Conservation (phyloP, 2,113 vertebrate species). For the Daphoenositta chrysoptera region DNA sequence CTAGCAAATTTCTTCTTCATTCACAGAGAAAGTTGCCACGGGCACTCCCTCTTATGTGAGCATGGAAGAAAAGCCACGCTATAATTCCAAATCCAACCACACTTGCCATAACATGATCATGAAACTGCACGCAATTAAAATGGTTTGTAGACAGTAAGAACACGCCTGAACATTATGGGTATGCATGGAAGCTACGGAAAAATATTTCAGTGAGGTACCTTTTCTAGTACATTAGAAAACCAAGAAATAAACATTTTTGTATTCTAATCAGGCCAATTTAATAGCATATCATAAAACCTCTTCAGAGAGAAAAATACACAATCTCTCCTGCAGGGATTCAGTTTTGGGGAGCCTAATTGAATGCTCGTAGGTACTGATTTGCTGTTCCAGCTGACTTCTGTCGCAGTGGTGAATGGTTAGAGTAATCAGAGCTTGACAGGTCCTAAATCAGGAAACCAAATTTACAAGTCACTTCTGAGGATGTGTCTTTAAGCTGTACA, state of each 20-base stretch:
- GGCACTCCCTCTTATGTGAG: background rate
- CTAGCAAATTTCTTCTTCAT: constrained; percentile 22
- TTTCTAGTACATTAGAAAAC: background rate
- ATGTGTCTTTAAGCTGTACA: background rate
- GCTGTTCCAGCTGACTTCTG: constrained; percentile 34
- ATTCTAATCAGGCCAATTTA: background rate
- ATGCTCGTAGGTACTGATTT: background rate
- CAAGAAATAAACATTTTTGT: background rate
- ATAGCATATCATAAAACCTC: background rate
- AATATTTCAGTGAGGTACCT: background rate
- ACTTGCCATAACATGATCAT: constrained; percentile 62
- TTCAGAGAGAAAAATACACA: background rate
- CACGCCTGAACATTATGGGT: constrained; percentile 50
- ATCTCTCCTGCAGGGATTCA: background rate
- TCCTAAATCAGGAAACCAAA: constrained; percentile 38
- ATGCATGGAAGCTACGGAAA: constrained; percentile 28
- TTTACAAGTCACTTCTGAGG: constrained; percentile 29
- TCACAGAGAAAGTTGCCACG: constrained; percentile 24
- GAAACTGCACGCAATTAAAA: constrained; percentile 51
- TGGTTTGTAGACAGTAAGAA: constrained; percentile 21
- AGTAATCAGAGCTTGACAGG: constrained; percentile 26
- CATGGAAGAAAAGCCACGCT: background rate
- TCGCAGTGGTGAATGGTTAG: background rate
- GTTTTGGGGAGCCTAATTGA: constrained; percentile 19
- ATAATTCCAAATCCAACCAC: constrained; percentile 25